Evolutionary conservation across 23 tunicate species (phyloP), one percentile per base, ranked within the genome.

Genomic region (Halocynthia aurantium): DNA sequence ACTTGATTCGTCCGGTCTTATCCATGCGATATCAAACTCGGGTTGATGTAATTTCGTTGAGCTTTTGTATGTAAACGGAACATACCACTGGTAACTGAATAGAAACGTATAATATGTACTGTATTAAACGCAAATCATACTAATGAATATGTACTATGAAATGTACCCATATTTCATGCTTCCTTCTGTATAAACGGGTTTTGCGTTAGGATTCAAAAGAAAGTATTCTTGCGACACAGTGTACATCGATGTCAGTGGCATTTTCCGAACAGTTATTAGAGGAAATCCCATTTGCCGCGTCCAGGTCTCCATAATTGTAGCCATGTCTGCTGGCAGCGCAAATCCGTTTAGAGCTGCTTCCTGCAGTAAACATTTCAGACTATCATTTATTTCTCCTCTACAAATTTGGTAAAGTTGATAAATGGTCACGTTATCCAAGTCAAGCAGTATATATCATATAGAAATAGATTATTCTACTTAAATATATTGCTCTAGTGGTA

Each of bases 271-370:
- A 5, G 84, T 85, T 50, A 91, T 57, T 6, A 91, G 81, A 0
- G 97, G 97, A 78, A 70, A 91, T 7, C 97, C 97, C 97, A 91
- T 91, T 91, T 91, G 97, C 15, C 86, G 63, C 8, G 91, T 65
- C 97, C 97, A 91, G 0, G 84, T 55, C 70, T 91, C 97, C 19
- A 91, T 67, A 6, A 91, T 65, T 7, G 49, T 31, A 58, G 76
- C 80, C 13, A 87, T 66, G 50, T 76, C 82, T 51, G 58, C 53
- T 10, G 83, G 83, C 52, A 83, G 44, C 44, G 44, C 44, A 31
- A 31, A 31, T 31, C 44, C 44, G 44, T 31, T 4, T 31, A 31
- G 44, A 31, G 44, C 44, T 31, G 44, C 44, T 31, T 31, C 2
- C 44, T 31, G 44, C 44, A 31, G 44, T 1, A 31, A 31, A 31